Evolutionary conservation across 1,140 invertebrate species (phyloP).

Genomic region (Drosophila teissieri): DNA sequence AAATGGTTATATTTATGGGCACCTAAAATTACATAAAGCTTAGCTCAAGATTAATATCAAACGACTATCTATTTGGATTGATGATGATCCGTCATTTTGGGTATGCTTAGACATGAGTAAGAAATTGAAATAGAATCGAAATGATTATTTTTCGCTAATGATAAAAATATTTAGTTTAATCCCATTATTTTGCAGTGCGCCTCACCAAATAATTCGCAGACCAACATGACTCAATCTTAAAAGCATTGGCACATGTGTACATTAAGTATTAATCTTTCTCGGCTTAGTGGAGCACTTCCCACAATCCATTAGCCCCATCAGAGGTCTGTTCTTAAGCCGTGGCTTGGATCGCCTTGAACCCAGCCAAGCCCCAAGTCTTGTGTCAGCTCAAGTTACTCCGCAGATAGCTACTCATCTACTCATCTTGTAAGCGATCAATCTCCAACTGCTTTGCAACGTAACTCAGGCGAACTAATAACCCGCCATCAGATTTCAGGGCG

Average conservation of each 20-base stretch:
- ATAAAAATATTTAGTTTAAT: too few relatives aligned
- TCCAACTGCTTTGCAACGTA: constrained; percentile 56
- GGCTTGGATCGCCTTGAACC: constrained; percentile 27
- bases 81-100: constrained; percentile 1
- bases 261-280: not conserved
- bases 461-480: constrained; percentile 48
- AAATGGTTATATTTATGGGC: constrained; percentile 12
- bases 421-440: constrained; percentile 40
- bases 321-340: constrained; percentile 10
- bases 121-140: too few relatives aligned
- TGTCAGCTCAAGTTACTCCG: constrained; percentile 23
- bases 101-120: too few relatives aligned
- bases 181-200: too few relatives aligned
- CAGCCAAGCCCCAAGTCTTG: constrained; percentile 12
- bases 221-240: not conserved
- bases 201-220: not conserved
- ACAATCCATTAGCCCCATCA: constrained; percentile 15
- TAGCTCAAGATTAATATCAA: not conserved
- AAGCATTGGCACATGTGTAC: not conserved
- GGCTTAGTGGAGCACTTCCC: constrained; percentile 31
- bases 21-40: not conserved
- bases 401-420: constrained; percentile 24
- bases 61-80: not conserved
- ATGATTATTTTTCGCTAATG: too few relatives aligned
- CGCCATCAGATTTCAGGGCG: constrained; percentile 37